Evolutionary conservation across 2,888 invertebrate species (phyloP).

Genomic region (Conistra vaccinii): DNA sequence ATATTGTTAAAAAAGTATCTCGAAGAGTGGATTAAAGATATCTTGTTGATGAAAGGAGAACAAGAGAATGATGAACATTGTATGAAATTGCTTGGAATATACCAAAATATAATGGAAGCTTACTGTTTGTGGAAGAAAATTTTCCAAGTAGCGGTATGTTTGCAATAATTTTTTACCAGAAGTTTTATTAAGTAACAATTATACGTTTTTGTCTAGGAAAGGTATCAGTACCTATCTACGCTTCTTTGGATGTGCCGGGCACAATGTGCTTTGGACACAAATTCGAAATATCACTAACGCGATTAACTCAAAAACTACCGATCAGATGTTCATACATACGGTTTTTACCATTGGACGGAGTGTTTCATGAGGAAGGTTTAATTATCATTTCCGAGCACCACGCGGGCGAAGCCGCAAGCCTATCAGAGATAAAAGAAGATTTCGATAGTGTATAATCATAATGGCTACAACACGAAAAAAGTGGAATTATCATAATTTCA

Average conservation of each 20-base stretch:
- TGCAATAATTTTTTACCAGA: not conserved
- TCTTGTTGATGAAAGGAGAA: not conserved
- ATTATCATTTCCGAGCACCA: too few relatives aligned
- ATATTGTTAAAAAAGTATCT: slow-evolving; percentile 20
- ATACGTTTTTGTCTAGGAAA: not conserved
- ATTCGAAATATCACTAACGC: not conserved
- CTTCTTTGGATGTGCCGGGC: not conserved
- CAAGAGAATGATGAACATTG: not conserved
- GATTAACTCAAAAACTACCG: too few relatives aligned
- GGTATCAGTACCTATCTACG: too few relatives aligned
- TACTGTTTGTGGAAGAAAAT: slow-evolving; percentile 15
- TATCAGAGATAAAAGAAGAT: too few relatives aligned
- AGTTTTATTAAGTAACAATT: not conserved
- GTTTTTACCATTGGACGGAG: too few relatives aligned
- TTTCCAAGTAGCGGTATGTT: slow-evolving; percentile 20
- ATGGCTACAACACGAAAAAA: too few relatives aligned
- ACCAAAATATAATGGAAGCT: slow-evolving; percentile 29
- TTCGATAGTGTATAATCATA: too few relatives aligned
- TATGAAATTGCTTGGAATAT: not conserved
- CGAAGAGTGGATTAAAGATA: slow-evolving; percentile 13
- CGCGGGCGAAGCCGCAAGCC: too few relatives aligned
- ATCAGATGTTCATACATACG: too few relatives aligned
- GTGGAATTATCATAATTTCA: too few relatives aligned
- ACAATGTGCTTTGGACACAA: not conserved
- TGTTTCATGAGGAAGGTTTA: too few relatives aligned